Evolutionary conservation across 2,888 invertebrate species (phyloP).

Genomic region (Cenopis cana): DNA sequence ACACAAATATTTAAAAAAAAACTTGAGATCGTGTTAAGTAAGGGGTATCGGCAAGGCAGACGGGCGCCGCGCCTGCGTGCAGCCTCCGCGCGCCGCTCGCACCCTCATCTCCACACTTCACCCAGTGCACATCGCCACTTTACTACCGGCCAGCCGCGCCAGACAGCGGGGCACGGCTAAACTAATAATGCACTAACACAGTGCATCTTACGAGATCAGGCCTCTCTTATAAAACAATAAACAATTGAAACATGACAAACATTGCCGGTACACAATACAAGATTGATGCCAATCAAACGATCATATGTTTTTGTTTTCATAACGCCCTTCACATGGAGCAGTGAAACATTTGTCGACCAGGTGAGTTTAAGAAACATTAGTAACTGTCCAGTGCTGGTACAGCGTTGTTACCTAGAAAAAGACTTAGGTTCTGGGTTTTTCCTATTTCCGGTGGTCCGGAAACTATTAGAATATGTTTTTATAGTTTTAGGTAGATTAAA

Average conservation of each 20-base stretch:
- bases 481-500: background rate
- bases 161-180: background rate
- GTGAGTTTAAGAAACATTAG: constrained; percentile 20
- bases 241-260: constrained; percentile 17
- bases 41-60: constrained; percentile 2
- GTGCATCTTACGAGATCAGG: constrained; percentile 20
- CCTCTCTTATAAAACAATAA: constrained; percentile 10
- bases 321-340: constrained; percentile 15
- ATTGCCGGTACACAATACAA: background rate
- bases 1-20: too few relatives aligned
- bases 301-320: constrained; percentile 25
- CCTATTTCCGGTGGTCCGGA: background rate
- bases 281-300: constrained; percentile 3
- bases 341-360: constrained; percentile 17
- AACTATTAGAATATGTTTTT: background rate
- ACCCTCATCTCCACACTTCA: constrained; percentile 44
- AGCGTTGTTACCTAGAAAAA: background rate
- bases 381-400: background rate
- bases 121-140: constrained; percentile 52
- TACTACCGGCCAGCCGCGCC: constrained; percentile 23
- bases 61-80: constrained; percentile 66
- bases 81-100: constrained; percentile 66
- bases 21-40: background rate
- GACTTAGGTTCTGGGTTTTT: background rate
- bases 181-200: constrained; percentile 14